A percentile compares a stretch with the other conserved stretches of the same genome.
Evolutionary conservation across 2,888 invertebrate species (phyloP).

Genomic region (Suillia variegata): DNA sequence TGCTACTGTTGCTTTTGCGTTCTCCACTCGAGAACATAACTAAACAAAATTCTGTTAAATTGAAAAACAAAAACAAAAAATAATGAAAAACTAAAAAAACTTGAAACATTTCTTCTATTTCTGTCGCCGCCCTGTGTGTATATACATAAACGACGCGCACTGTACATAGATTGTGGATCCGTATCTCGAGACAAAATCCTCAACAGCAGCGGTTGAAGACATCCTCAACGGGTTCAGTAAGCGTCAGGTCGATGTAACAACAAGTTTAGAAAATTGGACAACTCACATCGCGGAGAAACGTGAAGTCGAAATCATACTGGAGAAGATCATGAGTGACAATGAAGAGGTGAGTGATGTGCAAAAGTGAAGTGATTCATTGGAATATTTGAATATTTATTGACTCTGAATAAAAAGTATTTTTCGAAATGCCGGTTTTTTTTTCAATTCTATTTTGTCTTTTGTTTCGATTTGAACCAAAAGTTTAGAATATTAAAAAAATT

Average conservation of each 20-base stretch:
- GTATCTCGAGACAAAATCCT: constrained; percentile 71
- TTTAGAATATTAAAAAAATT: no score
- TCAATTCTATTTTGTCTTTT: no score
- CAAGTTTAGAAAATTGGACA: constrained; percentile 75
- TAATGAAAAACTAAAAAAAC: constrained; percentile 25
- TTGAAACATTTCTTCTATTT: constrained; percentile 33
- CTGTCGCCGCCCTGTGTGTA: constrained; percentile 25
- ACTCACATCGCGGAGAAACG: constrained; percentile 68
- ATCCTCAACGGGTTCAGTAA: constrained; percentile 71
- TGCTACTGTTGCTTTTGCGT: constrained; percentile 34
- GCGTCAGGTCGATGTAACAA: constrained; percentile 69
- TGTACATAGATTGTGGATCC: constrained; percentile 69
- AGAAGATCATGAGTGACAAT: constrained; percentile 69
- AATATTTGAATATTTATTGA: neutral
- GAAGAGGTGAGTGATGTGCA: constrained; percentile 65
- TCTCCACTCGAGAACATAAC: constrained; percentile 34
- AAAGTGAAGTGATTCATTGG: neutral
- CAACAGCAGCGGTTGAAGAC: constrained; percentile 71
- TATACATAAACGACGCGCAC: constrained; percentile 21
- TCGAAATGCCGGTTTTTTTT: no score
- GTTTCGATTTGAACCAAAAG: no score
- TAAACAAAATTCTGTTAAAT: constrained; percentile 3
- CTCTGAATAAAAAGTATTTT: no score
- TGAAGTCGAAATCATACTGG: constrained; percentile 63
- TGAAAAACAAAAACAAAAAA: constrained; percentile 6